Evolutionary conservation across 2,113 vertebrate genomes (phyloP).

Genomic region (Thunnus maccoyii): DNA sequence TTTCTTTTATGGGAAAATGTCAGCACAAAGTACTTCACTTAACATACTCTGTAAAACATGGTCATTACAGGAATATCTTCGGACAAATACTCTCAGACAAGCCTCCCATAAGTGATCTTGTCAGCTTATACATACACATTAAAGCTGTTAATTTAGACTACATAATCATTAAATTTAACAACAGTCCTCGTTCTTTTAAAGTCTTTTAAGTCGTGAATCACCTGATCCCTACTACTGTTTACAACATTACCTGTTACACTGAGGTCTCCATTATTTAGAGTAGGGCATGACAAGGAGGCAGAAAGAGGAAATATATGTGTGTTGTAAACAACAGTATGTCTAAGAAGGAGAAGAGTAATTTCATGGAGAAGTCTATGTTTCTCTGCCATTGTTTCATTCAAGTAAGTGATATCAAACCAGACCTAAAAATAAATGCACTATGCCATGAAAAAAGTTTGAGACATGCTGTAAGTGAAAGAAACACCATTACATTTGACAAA

Average conservation of each 20-base stretch:
- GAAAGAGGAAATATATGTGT: background rate
- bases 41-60: constrained; percentile 7
- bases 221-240: background rate
- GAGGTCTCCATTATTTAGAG: constrained; percentile 1
- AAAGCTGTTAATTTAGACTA: background rate
- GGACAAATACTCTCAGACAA: constrained; percentile 10
- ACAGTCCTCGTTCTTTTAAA: background rate
- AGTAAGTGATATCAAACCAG: constrained; percentile 26
- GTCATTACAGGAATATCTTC: constrained; percentile 13
- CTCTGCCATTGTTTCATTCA: background rate
- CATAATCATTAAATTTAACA: too few species aligned
- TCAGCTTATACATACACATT: constrained; percentile 16
- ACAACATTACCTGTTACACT: constrained; percentile 5
- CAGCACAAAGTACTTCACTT: background rate
- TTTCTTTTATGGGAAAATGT: constrained; percentile 27
- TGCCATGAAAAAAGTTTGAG: constrained; percentile 6
- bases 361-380: constrained; percentile 20
- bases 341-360: background rate
- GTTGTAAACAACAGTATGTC: constrained; percentile 9
- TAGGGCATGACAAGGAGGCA: background rate
- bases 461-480: constrained; percentile 1
- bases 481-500: constrained; percentile 11
- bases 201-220: background rate
- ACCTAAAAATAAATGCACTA: constrained; percentile 54
- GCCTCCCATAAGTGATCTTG: background rate